Base-by-base conservation (phyloP, 1,140 invertebrate genomes). In the Meteorus sp. region DNA sequence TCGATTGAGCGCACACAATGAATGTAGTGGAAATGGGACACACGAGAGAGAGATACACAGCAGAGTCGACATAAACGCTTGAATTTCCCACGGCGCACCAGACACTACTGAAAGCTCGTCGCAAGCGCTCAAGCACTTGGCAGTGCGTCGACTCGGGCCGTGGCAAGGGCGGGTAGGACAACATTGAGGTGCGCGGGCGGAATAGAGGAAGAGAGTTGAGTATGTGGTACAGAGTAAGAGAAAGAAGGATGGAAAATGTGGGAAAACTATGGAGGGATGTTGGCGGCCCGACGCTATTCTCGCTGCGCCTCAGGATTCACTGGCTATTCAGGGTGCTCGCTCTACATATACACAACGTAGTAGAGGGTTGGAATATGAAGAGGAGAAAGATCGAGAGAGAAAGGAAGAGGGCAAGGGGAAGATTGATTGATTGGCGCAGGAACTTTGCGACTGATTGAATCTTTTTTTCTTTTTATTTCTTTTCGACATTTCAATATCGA, bases 391-490 rank as follows among this genome's bases (percentile, higher is more conserved):
- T n/a, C n/a, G n/a, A n/a, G n/a, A n/a, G n/a, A n/a, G n/a, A n/a
- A n/a, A n/a, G n/a, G n/a, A n/a, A 39, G 35, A 11, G 17, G 35
- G 5, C 17, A 5, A 39, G 35, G 17, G 5, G n/a, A 39, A 39
- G 35, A 45, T 59, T 73, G 76, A 78, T 78, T 79, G 77, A 78
- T 78, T 77, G 74, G 69, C 70, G 71, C 69, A 74, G 68, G 73
- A 77, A 75, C 76, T 75, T 77, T 64, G 68, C 71, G 75, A 78
- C 75, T 77, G 76, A 79, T 78, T 76, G 76, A 78, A 78, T 79
- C 71, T 76, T 78, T 76, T 77, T 74, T 76, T 70, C 70, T 67
- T 9, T 9, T 4, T 39, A n/a, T n/a, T n/a, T n/a, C n/a, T n/a
- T n/a, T n/a, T n/a, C n/a, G n/a, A n/a, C n/a, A n/a, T 76, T 74